Conservation (phyloP, 2,113 vertebrate genomes). For the Dromaius novaehollandiae region DNA sequence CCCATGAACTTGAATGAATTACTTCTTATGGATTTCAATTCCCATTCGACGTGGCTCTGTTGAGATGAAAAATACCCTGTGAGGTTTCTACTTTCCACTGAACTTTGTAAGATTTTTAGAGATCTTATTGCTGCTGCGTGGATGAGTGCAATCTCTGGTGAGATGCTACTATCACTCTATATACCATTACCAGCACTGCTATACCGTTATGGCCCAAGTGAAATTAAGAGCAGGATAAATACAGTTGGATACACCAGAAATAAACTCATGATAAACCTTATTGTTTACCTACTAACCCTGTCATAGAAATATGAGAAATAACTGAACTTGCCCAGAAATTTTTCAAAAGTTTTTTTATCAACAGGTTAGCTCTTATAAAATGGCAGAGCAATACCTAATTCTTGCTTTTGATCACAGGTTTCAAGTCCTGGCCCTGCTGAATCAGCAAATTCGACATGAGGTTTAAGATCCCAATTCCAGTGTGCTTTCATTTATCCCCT, state of each 20-base stretch:
- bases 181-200: background rate
- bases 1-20: background rate
- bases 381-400: background rate
- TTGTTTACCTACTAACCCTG: background rate
- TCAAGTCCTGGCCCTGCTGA: background rate
- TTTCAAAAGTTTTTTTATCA: background rate
- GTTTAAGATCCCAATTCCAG: too few species aligned
- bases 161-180: background rate
- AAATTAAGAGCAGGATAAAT: background rate
- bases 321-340: background rate
- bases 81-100: background rate
- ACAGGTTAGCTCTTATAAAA: background rate
- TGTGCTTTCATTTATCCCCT: too few species aligned
- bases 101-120: background rate
- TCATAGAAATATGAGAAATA: background rate
- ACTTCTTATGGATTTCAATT: background rate
- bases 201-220: background rate
- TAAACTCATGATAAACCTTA: too few species aligned
- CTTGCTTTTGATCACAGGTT: background rate
- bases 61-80: background rate
- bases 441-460: background rate
- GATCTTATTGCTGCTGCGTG: background rate
- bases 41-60: accelerated
- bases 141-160: accelerated
- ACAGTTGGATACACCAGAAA: too few species aligned